Evolutionary conservation across 2,113 vertebrate genomes (phyloP).

Genomic region (Agapornis roseicollis): DNA sequence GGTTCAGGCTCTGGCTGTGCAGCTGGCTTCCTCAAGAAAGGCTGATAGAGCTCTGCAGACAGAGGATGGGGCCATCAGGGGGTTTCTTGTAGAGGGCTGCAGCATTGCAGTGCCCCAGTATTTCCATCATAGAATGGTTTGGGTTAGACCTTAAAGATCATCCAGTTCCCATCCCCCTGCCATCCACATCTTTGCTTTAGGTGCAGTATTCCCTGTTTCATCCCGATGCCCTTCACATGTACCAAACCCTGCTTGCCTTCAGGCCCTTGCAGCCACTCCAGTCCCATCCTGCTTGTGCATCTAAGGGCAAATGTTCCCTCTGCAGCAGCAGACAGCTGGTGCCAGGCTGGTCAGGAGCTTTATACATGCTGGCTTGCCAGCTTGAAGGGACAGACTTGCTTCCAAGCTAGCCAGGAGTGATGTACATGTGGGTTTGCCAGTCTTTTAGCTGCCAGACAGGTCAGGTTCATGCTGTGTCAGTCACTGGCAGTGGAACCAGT

Average conservation of each 20-base stretch:
- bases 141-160: background rate
- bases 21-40: background rate
- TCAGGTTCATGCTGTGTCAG: background rate
- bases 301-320: background rate
- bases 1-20: background rate
- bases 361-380: background rate
- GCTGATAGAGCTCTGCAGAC: background rate
- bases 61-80: background rate
- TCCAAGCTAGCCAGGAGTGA: background rate
- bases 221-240: rapidly evolving
- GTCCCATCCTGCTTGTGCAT: background rate
- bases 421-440: background rate
- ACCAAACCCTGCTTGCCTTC: background rate
- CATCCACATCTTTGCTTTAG: background rate
- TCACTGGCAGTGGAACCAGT: background rate
- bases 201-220: background rate
- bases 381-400: background rate
- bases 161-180: background rate
- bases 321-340: background rate
- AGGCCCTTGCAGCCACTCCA: background rate
- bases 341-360: background rate
- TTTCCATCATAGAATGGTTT: background rate
- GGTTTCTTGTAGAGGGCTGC: background rate
- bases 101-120: background rate
- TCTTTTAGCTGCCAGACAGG: constrained; percentile 32